Base-by-base conservation (phyloP, 30 jellyfish, hydroid and myxozoan genomes). In the Nemopilema nomurai region DNA sequence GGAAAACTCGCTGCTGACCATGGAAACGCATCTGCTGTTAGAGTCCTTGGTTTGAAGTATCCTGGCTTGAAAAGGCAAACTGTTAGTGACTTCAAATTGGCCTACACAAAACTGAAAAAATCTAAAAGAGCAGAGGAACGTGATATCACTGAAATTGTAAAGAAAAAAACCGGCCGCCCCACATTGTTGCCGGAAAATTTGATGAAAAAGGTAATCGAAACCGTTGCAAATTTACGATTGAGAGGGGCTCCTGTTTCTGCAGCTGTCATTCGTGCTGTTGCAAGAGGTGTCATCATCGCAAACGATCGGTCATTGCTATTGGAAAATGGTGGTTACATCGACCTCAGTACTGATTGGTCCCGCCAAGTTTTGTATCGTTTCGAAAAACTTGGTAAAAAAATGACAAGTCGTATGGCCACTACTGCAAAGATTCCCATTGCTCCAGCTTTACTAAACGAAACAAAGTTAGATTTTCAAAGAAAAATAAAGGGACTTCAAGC, bases 381-480 rank as follows among this genome's bases (percentile, higher is more conserved):
- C 75, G 96, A 88, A 1, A 29, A 3, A 0, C 13, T 66, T 20
- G 96, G 96, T 24, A 51, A 28, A 19, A 88, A 69, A 80, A 79
- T 88, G 92, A 28, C 72, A 1, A 26, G 88, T 26, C 49, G 86
- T 17, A 68, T 68, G 96, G 88, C 91, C 50, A 70, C 91, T 0
- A 79, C 92, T 29, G 78, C 91, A 62, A 79, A 71, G 32, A 73
- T 80, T 50, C 92, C 96, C 0, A 79, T 88, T 8, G 70, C 91
- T 22, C 87, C 88, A n/a, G 88, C 88, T 26, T 21, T 88, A 52
- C 89, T 80, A 31, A 88, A 80, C 62, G 96, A 88, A 65, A 80
- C 82, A 33, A 79, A 79, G 62, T 79, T 86, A 19, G 95, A 76
- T 76, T 64, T 62, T 51, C 90, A 74, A 52, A n/a, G 95, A 63